Percentiles rank a stretch among this genome's conserved stretches.
phyloP scores from a whole-genome alignment of 2,113 vertebrate species.

The Ornithorhynchus anatinus region DNA sequence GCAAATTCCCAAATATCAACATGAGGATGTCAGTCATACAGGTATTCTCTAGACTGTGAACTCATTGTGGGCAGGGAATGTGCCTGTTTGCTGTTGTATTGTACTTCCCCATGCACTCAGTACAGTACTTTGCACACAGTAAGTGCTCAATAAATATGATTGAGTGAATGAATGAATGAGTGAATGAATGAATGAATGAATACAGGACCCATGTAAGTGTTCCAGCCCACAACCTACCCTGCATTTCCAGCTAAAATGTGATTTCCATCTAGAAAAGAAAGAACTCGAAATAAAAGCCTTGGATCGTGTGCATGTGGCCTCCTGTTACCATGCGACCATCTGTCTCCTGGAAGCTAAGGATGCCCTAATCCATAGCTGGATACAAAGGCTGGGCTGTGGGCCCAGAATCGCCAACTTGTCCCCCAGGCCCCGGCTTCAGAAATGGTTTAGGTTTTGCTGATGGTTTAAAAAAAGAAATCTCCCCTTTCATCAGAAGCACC shows the following conservation, averaged over 20 bases:
- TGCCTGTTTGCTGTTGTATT: too few relatives aligned
- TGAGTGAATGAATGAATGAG: too few relatives aligned
- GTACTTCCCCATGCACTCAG: too few relatives aligned
- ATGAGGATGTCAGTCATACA: too few relatives aligned
- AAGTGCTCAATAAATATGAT: too few relatives aligned
- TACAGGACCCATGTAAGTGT: neutral
- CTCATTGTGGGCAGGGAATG: too few relatives aligned
- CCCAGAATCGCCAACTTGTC: neutral
- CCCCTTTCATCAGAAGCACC: neutral
- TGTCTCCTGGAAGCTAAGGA: neutral
- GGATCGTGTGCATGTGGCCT: neutral
- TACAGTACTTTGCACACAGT: too few relatives aligned
- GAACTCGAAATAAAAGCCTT: neutral
- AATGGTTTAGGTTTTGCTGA: neutral
- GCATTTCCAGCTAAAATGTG: neutral
- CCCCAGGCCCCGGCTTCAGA: neutral
- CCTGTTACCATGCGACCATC: neutral
- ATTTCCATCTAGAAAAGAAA: neutral
- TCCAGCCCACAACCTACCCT: neutral
- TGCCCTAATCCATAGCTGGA: neutral
- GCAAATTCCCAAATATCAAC: too few relatives aligned
- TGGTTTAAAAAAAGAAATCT: neutral
- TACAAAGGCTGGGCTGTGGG: neutral
- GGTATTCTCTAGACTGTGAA: too few relatives aligned
- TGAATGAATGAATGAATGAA: too few relatives aligned